Evolutionary conservation across 2,888 invertebrate species (phyloP).

Genomic region (Alcis repandata): DNA sequence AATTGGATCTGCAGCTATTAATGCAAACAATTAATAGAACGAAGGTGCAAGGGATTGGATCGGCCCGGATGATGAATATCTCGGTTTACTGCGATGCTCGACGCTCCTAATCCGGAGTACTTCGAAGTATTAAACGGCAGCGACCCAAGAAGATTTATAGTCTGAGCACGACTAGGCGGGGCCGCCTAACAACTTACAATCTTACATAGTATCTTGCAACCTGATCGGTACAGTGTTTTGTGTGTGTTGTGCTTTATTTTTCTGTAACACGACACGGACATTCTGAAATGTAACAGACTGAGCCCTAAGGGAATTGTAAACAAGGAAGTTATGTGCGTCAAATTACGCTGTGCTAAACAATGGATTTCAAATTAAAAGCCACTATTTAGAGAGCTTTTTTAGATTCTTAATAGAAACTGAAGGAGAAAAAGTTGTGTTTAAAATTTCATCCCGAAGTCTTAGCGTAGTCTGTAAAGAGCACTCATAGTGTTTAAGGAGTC

Average conservation of each 20-base stretch:
- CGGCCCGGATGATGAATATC: conserved; percentile 67
- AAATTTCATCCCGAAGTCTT: conserved; percentile 68
- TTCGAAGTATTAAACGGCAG: conserved; percentile 71
- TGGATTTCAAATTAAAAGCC: conserved; percentile 9
- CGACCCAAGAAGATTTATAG: conserved; percentile 72
- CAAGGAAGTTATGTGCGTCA: conserved; percentile 30
- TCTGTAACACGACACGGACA: conserved; percentile 48
- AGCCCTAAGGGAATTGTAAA: conserved; percentile 23
- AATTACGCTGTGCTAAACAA: conserved; percentile 18
- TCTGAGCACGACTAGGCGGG: conserved; percentile 63
- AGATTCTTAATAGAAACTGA: conserved; percentile 11
- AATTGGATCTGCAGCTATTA: conserved; percentile 50
- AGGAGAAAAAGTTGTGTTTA: conserved; percentile 59
- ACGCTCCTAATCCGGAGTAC: conserved; percentile 73
- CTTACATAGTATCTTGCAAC: conserved; percentile 65
- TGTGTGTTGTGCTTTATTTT: too few relatives aligned
- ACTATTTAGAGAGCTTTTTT: background rate
- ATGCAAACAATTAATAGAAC: conserved; percentile 55
- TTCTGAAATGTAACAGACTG: conserved; percentile 14
- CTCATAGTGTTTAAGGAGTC: conserved; percentile 72
- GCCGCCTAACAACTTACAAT: conserved; percentile 65
- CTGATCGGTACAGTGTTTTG: conserved; percentile 59
- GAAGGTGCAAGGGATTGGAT: conserved; percentile 52
- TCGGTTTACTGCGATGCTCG: conserved; percentile 66
- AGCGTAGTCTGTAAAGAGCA: conserved; percentile 63